Evolutionary conservation across 1,140 invertebrate species (phyloP).

Genomic region (Calliphora vicina): DNA sequence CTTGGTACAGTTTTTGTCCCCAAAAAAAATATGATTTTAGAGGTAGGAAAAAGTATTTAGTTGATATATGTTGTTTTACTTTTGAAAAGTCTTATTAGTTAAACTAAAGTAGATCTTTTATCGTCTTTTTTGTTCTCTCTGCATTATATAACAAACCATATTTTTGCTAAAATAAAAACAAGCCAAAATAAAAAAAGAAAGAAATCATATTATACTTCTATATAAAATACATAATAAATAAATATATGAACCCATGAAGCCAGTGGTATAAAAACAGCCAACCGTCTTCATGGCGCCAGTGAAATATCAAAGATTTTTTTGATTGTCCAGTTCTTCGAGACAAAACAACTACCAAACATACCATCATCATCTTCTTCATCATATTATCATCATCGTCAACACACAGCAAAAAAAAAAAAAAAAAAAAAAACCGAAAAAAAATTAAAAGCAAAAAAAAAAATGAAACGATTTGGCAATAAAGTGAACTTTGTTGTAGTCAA

Average conservation of each 20-base stretch:
- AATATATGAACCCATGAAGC: neutral
- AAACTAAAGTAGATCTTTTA: no score
- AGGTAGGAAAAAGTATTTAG: no score
- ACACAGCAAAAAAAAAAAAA: neutral
- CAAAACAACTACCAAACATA: conserved; percentile 52
- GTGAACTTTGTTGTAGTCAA: conserved; percentile 15
- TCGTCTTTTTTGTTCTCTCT: no score
- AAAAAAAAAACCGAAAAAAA: neutral
- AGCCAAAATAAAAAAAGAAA: neutral
- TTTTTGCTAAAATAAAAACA: no score
- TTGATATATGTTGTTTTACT: no score
- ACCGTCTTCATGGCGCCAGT: conserved; percentile 61
- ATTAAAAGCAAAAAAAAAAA: neutral
- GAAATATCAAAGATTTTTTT: conserved; percentile 49
- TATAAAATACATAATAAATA: neutral
- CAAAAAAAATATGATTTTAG: no score
- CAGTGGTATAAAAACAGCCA: neutral
- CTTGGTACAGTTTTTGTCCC: no score
- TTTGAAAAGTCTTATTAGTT: no score
- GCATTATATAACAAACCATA: no score
- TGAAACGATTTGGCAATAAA: conserved; percentile 26
- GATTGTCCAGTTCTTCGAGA: conserved; percentile 37
- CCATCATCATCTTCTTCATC: conserved; percentile 46
- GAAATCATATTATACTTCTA: neutral
- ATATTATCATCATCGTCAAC: neutral